Evolutionary conservation across 2,888 invertebrate species (phyloP).

Genomic region (Drosophila formosana): DNA sequence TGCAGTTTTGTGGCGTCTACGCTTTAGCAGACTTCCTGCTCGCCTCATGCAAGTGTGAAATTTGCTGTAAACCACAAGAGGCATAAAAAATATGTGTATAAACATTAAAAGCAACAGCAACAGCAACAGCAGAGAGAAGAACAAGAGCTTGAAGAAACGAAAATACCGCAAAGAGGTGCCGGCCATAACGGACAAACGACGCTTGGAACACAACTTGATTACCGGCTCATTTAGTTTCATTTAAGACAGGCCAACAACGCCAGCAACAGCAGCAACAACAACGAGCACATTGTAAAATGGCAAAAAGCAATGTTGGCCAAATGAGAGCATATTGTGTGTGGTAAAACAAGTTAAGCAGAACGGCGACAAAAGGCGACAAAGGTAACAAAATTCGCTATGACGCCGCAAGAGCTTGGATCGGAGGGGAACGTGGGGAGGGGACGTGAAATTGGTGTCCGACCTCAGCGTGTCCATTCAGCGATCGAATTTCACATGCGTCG

Average conservation of each 20-base stretch:
- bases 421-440: not conserved
- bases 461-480: slow-evolving; percentile 42
- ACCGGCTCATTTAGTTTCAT: slow-evolving; percentile 82
- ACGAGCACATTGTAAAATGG: slow-evolving; percentile 68
- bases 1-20: slow-evolving; percentile 57
- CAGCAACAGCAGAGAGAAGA: slow-evolving; percentile 12
- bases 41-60: slow-evolving; percentile 73
- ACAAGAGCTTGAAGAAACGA: slow-evolving; percentile 58
- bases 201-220: slow-evolving; percentile 81
- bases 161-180: slow-evolving; percentile 76
- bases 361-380: slow-evolving; percentile 67
- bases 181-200: slow-evolving; percentile 65
- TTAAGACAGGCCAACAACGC: slow-evolving; percentile 72
- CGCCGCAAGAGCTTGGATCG: slow-evolving; percentile 35
- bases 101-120: slow-evolving; percentile 13
- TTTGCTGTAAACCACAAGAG: slow-evolving; percentile 78
- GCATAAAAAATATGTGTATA: slow-evolving; percentile 49
- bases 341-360: slow-evolving; percentile 80
- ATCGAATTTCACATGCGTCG: slow-evolving; percentile 76
- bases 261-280: slow-evolving; percentile 26
- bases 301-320: slow-evolving; percentile 56
- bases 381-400: slow-evolving; percentile 74
- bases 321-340: slow-evolving; percentile 79
- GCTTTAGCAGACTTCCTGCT: slow-evolving; percentile 55
- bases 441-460: slow-evolving; percentile 24